A percentile compares a stretch with the other conserved stretches of the same genome.
Evolutionary conservation across 2,797 vertebrate species (phyloP).

Genomic region (Mus minutoides): DNA sequence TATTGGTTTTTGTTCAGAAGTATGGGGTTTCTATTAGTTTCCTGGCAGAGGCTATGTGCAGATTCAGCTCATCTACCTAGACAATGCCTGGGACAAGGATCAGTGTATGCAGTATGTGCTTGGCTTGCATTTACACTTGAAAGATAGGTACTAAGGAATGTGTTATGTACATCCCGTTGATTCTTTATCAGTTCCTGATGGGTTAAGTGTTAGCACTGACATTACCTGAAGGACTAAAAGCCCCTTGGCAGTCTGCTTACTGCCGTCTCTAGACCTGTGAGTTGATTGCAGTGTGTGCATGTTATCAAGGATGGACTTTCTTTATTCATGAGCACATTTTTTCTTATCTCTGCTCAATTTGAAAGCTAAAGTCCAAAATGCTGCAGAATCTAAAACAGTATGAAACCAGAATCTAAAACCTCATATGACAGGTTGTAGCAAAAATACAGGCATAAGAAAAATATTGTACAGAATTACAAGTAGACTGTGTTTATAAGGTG

Average conservation of each 20-base stretch:
- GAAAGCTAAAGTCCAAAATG: neutral
- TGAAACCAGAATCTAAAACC: neutral
- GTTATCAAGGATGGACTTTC: neutral
- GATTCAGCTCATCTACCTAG: neutral
- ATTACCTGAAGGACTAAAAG: neutral
- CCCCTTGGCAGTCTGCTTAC: neutral
- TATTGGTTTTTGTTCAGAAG: neutral
- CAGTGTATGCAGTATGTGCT: neutral
- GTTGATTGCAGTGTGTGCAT: neutral
- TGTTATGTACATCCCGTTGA: fast-evolving
- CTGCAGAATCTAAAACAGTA: neutral
- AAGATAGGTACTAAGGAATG: neutral
- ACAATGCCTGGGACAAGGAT: neutral
- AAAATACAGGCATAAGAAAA: neutral
- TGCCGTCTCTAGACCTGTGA: fast-evolving
- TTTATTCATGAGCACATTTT: neutral
- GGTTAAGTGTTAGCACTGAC: neutral
- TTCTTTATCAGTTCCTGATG: neutral
- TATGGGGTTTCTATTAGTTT: neutral
- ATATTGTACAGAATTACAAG: neutral
- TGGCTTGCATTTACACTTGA: neutral
- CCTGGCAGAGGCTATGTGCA: neutral
- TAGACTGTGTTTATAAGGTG: neutral
- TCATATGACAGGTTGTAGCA: neutral
- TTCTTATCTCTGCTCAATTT: neutral